phyloP scores from a whole-genome alignment of 2,797 vertebrate species.

The Anabacerthia variegaticeps region DNA sequence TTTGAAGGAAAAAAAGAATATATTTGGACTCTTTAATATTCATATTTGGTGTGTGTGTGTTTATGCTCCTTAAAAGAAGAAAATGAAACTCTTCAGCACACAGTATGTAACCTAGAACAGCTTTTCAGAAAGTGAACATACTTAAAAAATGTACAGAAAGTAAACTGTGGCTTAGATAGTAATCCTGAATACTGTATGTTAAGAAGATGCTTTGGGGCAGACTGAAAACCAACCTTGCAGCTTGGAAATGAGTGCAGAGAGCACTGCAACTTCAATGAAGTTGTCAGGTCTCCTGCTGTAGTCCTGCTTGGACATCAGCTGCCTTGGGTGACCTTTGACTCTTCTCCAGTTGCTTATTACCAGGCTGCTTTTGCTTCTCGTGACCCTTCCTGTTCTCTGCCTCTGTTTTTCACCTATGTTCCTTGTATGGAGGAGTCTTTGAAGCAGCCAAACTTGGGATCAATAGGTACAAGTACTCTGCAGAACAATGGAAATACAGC shows the following conservation, averaged over 20 bases:
- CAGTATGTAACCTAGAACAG: not conserved
- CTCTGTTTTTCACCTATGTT: conserved; percentile 81
- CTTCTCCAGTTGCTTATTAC: conserved; percentile 70
- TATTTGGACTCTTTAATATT: not conserved
- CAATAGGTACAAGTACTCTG: conserved; percentile 56
- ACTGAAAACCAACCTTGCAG: not conserved
- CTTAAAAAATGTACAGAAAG: not conserved
- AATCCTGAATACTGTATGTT: not conserved
- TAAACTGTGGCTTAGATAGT: not conserved
- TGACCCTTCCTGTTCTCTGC: conserved; percentile 57
- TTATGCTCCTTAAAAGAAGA: not conserved
- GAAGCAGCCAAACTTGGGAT: conserved; percentile 77
- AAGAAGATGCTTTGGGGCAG: not conserved
- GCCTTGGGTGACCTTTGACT: conserved; percentile 76
- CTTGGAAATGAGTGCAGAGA: not conserved
- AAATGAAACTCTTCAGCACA: not conserved
- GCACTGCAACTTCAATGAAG: not conserved
- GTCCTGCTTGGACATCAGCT: conserved; percentile 81
- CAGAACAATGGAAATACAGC: conserved; percentile 22
- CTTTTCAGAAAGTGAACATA: not conserved
- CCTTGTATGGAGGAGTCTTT: conserved; percentile 64
- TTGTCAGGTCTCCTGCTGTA: conserved; percentile 59
- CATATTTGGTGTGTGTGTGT: not conserved
- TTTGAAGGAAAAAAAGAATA: not conserved
- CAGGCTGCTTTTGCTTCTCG: conserved; percentile 73